A percentile compares a stretch with the other conserved stretches of the same genome.
Evolutionary conservation across 2,113 vertebrate species (phyloP).

Genomic region (Electrona antarctica): DNA sequence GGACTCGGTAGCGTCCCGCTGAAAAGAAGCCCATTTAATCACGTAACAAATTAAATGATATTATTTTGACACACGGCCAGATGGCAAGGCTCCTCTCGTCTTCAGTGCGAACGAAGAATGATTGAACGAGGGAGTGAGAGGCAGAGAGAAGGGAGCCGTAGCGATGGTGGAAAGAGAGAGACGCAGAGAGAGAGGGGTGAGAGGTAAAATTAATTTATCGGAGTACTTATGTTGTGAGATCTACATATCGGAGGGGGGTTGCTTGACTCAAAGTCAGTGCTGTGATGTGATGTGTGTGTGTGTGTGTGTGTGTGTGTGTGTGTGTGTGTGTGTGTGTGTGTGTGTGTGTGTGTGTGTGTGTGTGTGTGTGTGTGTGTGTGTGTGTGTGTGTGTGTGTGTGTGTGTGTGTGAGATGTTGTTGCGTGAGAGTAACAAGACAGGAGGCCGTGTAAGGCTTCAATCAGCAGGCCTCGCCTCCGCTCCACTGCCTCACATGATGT

Average conservation of each 20-base stretch:
- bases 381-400: slow-evolving; percentile 4
- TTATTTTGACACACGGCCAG: slow-evolving; percentile 77
- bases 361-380: slow-evolving; percentile 7
- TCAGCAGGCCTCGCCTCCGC: slow-evolving; percentile 61
- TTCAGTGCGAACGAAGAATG: slow-evolving; percentile 55
- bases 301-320: background rate
- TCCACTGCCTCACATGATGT: slow-evolving; percentile 49
- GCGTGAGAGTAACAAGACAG: slow-evolving; percentile 55
- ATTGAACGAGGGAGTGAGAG: slow-evolving; percentile 45
- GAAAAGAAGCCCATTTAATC: slow-evolving; percentile 78
- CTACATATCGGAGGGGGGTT: slow-evolving; percentile 25
- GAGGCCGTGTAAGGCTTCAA: slow-evolving; percentile 66
- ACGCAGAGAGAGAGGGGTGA: slow-evolving; percentile 24
- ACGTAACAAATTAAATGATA: slow-evolving; percentile 77
- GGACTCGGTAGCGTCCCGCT: slow-evolving; percentile 52
- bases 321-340: slow-evolving; percentile 14
- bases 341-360: slow-evolving; percentile 11
- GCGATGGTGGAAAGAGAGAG: slow-evolving; percentile 27
- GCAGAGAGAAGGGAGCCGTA: slow-evolving; percentile 1
- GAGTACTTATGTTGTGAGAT: slow-evolving; percentile 40
- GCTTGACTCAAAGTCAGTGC: slow-evolving; percentile 40
- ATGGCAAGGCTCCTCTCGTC: slow-evolving; percentile 71
- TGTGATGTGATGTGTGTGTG: slow-evolving; percentile 21
- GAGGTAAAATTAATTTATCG: slow-evolving; percentile 65
- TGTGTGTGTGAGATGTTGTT: background rate